Conservation (phyloP, 1,140 invertebrate genomes). For the Melipona quadrifasciata region DNA sequence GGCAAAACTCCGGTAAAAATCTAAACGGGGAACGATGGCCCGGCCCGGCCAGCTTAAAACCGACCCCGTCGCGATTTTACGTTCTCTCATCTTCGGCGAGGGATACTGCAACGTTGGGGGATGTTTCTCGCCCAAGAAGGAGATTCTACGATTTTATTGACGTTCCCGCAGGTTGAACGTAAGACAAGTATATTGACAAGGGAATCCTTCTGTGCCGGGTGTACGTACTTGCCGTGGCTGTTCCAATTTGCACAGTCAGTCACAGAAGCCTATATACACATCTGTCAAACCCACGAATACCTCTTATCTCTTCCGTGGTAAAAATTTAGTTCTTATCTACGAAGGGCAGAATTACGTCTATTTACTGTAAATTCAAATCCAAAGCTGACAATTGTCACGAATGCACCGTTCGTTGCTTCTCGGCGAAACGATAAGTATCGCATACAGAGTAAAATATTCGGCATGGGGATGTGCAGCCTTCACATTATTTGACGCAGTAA, state of each 20-base stretch:
- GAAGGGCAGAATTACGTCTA: too few relatives aligned
- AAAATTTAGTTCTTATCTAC: too few relatives aligned
- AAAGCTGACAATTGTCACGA: too few relatives aligned
- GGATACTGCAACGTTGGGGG: slow-evolving; percentile 30
- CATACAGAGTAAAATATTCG: too few relatives aligned
- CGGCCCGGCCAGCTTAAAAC: slow-evolving; percentile 45
- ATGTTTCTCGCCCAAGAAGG: slow-evolving; percentile 45
- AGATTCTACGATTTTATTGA: slow-evolving; percentile 59
- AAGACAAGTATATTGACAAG: slow-evolving; percentile 48
- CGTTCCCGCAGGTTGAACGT: slow-evolving; percentile 54
- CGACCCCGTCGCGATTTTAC: slow-evolving; percentile 59
- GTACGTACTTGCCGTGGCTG: slow-evolving; percentile 41
- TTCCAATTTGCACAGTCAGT: slow-evolving; percentile 42
- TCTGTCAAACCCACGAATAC: too few relatives aligned
- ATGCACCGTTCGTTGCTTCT: too few relatives aligned
- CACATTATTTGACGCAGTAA: too few relatives aligned
- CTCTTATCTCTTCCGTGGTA: too few relatives aligned
- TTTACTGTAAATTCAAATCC: too few relatives aligned
- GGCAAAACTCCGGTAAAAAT: slow-evolving; percentile 60
- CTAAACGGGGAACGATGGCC: slow-evolving; percentile 50
- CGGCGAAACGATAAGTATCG: too few relatives aligned
- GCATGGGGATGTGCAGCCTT: too few relatives aligned
- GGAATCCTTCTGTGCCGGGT: slow-evolving; percentile 49
- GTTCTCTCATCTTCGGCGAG: slow-evolving; percentile 61
- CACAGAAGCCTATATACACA: too few relatives aligned